These are phyloP conservation scores for Galago senegalensis DNA, from an alignment of 2,797 vertebrate species.

Conservation along the genomic window DNA sequence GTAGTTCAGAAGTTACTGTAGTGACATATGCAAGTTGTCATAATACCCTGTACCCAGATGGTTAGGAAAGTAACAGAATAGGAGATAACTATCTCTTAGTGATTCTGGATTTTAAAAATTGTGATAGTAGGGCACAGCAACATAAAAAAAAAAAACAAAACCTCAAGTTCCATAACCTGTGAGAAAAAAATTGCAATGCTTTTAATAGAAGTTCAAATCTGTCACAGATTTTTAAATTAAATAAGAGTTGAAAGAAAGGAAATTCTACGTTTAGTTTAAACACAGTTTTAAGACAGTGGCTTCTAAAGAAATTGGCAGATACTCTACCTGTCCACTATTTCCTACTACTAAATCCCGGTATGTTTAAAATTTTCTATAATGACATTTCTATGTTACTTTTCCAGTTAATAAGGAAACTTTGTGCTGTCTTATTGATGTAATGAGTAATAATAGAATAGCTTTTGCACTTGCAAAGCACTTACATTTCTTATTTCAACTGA, in stretches of 20 bases:
- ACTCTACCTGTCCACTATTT: not conserved
- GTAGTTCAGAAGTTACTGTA: not conserved
- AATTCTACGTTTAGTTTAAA: not conserved
- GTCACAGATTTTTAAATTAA: conserved; percentile 7
- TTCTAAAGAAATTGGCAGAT: not conserved
- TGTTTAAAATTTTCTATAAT: not conserved
- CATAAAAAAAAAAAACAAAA: not conserved
- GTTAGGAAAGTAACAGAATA: too few relatives aligned
- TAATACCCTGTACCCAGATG: too few relatives aligned
- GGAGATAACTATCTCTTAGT: accelerated
- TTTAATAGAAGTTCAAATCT: not conserved
- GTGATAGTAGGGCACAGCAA: not conserved
- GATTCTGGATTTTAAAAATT: not conserved
- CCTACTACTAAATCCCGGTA: not conserved
- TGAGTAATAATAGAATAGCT: not conserved
- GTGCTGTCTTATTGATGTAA: not conserved
- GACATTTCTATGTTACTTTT: not conserved
- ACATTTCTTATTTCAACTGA: not conserved
- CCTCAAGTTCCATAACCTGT: not conserved
- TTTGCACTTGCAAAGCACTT: not conserved
- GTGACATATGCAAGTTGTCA: not conserved
- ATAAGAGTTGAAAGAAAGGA: not conserved
- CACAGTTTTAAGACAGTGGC: not conserved
- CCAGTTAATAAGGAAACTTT: not conserved
- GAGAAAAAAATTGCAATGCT: not conserved